Percentiles rank a stretch among this genome's conserved stretches.
Conservation (phyloP, 2,113 vertebrate genomes). For the Phaethon lepturus region DNA sequence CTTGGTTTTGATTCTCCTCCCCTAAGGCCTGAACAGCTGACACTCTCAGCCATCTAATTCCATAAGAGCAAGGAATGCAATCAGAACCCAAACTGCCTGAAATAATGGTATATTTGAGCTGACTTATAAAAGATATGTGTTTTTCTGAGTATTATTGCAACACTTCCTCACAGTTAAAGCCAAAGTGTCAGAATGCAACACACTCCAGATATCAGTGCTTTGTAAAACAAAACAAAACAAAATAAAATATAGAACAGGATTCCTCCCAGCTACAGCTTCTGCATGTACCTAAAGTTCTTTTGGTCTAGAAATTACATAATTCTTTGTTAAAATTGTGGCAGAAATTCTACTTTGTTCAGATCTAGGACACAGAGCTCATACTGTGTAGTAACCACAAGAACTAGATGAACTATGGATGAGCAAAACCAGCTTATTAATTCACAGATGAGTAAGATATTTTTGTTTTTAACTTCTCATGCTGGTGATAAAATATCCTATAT, state of each 20-base stretch:
- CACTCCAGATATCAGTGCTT: not conserved
- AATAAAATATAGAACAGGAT: not conserved
- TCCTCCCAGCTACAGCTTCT: not conserved
- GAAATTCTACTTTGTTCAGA: constrained; percentile 19
- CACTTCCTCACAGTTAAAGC: not conserved
- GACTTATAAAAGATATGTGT: not conserved
- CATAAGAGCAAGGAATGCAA: not conserved
- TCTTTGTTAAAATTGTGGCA: not conserved
- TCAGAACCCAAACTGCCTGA: not conserved
- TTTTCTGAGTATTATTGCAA: not conserved
- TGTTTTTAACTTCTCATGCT: not conserved
- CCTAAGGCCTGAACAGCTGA: not conserved
- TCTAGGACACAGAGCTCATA: constrained; percentile 37
- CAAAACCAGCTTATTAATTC: constrained; percentile 23
- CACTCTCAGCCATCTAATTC: not conserved
- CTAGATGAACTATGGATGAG: constrained; percentile 38
- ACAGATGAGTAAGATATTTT: constrained; percentile 12
- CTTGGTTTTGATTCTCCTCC: not conserved
- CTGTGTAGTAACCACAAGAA: constrained; percentile 21
- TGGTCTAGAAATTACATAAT: not conserved
- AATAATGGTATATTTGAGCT: constrained; percentile 3
- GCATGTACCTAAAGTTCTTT: not conserved
- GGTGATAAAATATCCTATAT: not conserved
- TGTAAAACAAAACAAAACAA: not conserved
- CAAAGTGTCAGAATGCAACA: not conserved